phyloP scores from a whole-genome alignment of 2,797 vertebrate species.

The Anguilla anguilla region DNA sequence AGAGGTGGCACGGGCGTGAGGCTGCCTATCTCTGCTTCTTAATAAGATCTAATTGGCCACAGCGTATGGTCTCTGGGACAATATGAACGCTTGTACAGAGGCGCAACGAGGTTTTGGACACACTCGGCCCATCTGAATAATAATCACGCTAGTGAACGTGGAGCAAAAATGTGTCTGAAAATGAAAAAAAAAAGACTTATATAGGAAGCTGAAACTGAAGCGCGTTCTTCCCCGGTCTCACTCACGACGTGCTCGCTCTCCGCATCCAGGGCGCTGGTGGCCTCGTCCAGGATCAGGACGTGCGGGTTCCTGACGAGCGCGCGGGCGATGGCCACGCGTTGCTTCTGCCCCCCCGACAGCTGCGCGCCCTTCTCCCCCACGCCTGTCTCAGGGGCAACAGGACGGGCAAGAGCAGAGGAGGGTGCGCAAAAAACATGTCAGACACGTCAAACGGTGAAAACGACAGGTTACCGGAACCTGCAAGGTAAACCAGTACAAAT shows the following conservation, averaged over 20 bases:
- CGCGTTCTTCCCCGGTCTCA: neutral
- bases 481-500: neutral
- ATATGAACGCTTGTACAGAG: neutral
- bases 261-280: conserved; percentile 90
- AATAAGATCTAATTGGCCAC: neutral
- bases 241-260: conserved; percentile 92
- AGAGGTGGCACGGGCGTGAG: neutral
- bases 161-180: no score
- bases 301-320: conserved; percentile 85
- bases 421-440: neutral
- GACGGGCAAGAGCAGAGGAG: neutral
- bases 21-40: neutral
- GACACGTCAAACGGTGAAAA: neutral
- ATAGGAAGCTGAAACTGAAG: neutral
- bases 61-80: neutral
- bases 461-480: neutral
- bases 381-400: conserved; percentile 60
- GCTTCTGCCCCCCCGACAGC: conserved; percentile 94
- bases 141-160: neutral
- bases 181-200: no score
- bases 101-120: neutral
- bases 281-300: conserved; percentile 92
- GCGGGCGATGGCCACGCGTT: conserved; percentile 92
- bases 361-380: conserved; percentile 94
- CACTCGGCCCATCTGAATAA: neutral